phyloP scores from a whole-genome alignment of 2,113 vertebrate genomes.

The Tragelaphus scriptus region DNA sequence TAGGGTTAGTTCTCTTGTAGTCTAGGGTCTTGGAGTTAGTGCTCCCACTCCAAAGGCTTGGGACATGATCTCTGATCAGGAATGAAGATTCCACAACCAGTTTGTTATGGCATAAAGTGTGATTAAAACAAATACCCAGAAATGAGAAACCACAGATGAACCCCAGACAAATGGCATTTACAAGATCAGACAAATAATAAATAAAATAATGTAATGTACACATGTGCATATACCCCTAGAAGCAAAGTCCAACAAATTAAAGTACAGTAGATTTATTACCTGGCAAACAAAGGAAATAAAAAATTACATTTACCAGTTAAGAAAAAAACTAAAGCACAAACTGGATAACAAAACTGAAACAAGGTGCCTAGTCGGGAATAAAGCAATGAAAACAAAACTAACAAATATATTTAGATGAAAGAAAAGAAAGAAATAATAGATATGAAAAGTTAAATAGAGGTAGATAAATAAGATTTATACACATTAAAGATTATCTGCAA shows the following conservation, averaged over 20 bases:
- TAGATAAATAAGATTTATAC: not conserved
- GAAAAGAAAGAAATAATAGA: not conserved
- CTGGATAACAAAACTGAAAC: not conserved
- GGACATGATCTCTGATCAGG: accelerated
- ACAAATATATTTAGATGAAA: not conserved
- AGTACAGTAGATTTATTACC: not conserved
- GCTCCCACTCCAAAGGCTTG: not conserved
- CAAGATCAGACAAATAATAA: not conserved
- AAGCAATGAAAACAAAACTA: not conserved
- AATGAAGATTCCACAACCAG: not conserved
- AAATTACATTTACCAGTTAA: not conserved
- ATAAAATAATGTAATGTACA: not conserved
- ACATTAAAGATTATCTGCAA: not conserved
- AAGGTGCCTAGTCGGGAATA: not conserved
- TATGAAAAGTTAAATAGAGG: not conserved
- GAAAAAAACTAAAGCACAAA: not conserved
- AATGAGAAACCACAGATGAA: not conserved
- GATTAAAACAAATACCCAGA: not conserved
- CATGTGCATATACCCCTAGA: not conserved
- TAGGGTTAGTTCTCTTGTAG: not conserved
- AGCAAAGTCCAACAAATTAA: not conserved
- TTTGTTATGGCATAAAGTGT: not conserved
- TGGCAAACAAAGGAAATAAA: not conserved
- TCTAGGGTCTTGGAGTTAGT: not conserved
- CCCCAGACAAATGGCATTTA: not conserved